Evolutionary conservation across 2,888 invertebrate genomes (phyloP), one percentile per base, ranked within the genome.

Genomic region (Stenotaenia linearis): DNA sequence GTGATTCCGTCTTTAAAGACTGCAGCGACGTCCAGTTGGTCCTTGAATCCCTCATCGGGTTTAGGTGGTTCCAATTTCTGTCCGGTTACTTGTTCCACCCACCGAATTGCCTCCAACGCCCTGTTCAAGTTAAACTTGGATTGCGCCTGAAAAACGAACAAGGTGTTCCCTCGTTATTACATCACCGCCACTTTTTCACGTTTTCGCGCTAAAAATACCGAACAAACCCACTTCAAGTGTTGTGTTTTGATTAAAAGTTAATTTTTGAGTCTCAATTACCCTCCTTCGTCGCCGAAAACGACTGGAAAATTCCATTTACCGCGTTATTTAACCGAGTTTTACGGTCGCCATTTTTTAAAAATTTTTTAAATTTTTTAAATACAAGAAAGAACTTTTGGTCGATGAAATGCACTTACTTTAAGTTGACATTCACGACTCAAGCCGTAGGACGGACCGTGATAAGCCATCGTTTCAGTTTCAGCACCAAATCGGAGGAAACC

Each of bases 51-150:
- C 78, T 84, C 83, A 4, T 83, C 83, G 25, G 83, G 83, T 50
- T 83, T 83, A 18, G 85, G 84, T 69, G 84, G 82, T 40, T 85
- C 85, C 56, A 86, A 80, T 74, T 83, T 82, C 76, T 84, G 81
- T 9, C 83, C 84, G 15, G 86, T 83, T 4, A 86, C 85, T 15
- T 85, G 85, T 82, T 87, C 86, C n/a, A 88, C 85, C 88, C 88
- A 88, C 4, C 84, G 83, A 74, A 88, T 82, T 0, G 86, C 87
- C 82, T 87, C 86, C 76, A 84, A 83, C 0, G 88, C 88, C 81
- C 88, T 85, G 61, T 86, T 85, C 79, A 88, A 81, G 81, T 85
- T 86, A 83, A 88, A 89, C 81, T 88, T 87, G 35, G 88, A 88
- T 82, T 88, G 86, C 79, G 88, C 86, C 88, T 88, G 83, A 32